Conservation (phyloP, 2,113 vertebrate species). For the Struthidea cinerea region DNA sequence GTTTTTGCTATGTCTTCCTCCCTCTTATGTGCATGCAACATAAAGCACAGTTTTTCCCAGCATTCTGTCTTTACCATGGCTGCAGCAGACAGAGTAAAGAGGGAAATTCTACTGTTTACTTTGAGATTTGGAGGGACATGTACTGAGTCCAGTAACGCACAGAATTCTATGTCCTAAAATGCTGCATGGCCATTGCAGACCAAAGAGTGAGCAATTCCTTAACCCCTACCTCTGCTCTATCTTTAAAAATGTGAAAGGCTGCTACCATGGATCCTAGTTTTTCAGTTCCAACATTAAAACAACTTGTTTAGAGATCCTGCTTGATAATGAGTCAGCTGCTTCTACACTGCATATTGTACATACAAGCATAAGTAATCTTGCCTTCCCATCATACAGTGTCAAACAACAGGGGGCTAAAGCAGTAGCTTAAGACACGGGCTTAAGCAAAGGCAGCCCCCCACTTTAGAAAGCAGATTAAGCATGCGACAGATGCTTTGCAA, state of each 20-base stretch:
- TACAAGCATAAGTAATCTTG: not conserved
- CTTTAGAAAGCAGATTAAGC: constrained; percentile 39
- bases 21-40: not conserved
- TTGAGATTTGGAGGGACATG: not conserved
- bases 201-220: not conserved
- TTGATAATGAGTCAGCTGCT: not conserved
- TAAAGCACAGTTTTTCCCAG: not conserved
- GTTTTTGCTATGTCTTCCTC: not conserved
- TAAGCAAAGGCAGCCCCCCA: not conserved
- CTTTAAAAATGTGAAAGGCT: not conserved
- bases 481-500: not conserved
- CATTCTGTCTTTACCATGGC: not conserved
- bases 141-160: not conserved
- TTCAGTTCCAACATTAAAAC: not conserved
- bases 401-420: not conserved
- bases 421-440: not conserved
- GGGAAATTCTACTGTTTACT: not conserved
- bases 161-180: not conserved
- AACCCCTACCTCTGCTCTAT: not conserved
- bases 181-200: not conserved
- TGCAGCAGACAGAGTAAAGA: not conserved
- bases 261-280: not conserved
- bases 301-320: not conserved
- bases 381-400: not conserved
- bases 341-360: not conserved